Conservation (phyloP, 2,888 invertebrate genomes). For the Idaea aversata region DNA sequence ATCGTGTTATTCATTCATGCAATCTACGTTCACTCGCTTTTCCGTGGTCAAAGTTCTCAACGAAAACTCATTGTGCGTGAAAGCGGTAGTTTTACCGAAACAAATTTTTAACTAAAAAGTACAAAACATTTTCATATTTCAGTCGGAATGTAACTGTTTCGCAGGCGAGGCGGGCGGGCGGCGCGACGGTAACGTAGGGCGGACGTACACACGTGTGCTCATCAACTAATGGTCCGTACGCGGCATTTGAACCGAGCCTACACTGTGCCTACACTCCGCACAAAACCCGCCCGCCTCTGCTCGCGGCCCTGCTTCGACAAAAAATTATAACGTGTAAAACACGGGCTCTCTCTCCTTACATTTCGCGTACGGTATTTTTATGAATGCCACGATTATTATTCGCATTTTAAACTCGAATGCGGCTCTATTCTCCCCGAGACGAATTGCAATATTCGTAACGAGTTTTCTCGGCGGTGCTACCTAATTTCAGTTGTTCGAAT, state of each 20-base stretch:
- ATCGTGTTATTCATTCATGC: slow-evolving; percentile 10
- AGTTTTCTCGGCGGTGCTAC: slow-evolving; percentile 74
- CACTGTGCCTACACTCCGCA: slow-evolving; percentile 75
- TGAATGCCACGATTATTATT: slow-evolving; percentile 79
- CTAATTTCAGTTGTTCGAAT: slow-evolving; percentile 67
- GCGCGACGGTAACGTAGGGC: slow-evolving; percentile 52
- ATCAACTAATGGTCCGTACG: slow-evolving; percentile 82
- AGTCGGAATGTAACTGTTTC: slow-evolving; percentile 74
- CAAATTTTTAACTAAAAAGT: slow-evolving; percentile 67
- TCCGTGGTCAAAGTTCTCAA: slow-evolving; percentile 59
- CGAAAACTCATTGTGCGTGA: slow-evolving; percentile 73
- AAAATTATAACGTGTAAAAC: slow-evolving; percentile 80
- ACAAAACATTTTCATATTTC: slow-evolving; percentile 76
- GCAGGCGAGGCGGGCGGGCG: slow-evolving; percentile 46
- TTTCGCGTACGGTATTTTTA: slow-evolving; percentile 77
- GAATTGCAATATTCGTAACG: slow-evolving; percentile 78
- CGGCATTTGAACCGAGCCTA: slow-evolving; percentile 80
- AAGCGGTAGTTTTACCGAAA: slow-evolving; percentile 72
- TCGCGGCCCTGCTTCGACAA: slow-evolving; percentile 71
- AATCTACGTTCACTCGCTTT: slow-evolving; percentile 24
- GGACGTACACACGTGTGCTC: slow-evolving; percentile 67
- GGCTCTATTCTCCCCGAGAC: slow-evolving; percentile 74
- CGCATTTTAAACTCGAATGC: slow-evolving; percentile 80
- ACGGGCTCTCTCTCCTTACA: slow-evolving; percentile 74
- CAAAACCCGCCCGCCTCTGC: slow-evolving; percentile 67